A percentile compares a stretch with the other conserved stretches of the same genome.
Evolutionary conservation across 1,140 invertebrate species (phyloP).

Genomic region (Parasteatoda tepidariorum): DNA sequence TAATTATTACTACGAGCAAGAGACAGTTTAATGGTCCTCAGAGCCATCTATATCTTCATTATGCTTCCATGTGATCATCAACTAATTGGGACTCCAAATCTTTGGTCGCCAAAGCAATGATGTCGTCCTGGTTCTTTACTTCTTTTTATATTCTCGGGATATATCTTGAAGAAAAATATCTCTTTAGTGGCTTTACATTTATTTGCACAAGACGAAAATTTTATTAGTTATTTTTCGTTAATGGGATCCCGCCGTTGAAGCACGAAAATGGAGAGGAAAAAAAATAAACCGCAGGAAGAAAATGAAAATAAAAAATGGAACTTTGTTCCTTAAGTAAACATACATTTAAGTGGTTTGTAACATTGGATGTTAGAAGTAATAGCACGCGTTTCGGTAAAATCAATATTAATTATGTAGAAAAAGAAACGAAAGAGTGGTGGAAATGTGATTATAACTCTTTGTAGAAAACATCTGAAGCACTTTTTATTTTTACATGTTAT

Average conservation of each 20-base stretch:
- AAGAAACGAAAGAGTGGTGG: conserved; percentile 36
- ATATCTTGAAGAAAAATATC: conserved; percentile 31
- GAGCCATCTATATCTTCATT: conserved; percentile 59
- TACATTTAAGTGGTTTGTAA: conserved; percentile 54
- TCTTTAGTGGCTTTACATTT: conserved; percentile 40
- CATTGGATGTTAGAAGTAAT: conserved; percentile 11
- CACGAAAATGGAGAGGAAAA: not conserved
- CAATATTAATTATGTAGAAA: conserved; percentile 55
- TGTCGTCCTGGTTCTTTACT: conserved; percentile 6
- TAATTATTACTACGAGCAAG: conserved; percentile 38
- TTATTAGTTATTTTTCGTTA: conserved; percentile 58
- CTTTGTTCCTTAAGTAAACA: conserved; percentile 55
- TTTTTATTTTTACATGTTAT: too few species aligned
- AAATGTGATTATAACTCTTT: conserved; percentile 57
- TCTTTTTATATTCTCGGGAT: not conserved
- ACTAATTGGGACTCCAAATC: conserved; percentile 36
- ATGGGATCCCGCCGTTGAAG: conserved; percentile 30
- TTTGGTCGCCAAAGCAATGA: not conserved
- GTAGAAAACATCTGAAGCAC: not conserved
- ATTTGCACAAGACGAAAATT: conserved; percentile 49
- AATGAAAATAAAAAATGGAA: conserved; percentile 8
- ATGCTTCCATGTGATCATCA: conserved; percentile 51
- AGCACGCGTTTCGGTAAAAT: conserved; percentile 9
- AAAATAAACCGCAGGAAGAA: not conserved
- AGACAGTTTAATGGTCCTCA: conserved; percentile 47